Evolutionary conservation across 1,140 invertebrate genomes (phyloP), one percentile per base, ranked within the genome.

Genomic region (Sipha flava): DNA sequence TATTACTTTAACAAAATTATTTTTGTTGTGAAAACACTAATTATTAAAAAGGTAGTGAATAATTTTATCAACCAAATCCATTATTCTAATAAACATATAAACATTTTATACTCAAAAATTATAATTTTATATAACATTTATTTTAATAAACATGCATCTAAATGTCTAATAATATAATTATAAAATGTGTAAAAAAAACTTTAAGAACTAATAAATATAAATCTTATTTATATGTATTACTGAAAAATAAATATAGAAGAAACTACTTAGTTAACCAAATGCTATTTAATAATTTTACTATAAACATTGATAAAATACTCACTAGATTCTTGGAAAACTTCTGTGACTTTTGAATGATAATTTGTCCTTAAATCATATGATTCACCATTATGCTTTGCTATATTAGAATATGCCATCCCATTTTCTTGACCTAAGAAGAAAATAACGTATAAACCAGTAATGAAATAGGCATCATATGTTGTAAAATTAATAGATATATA

Each of bases 311-410:
- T 43, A 40, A 23, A 43, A 14, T 47, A 70, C 52, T 57, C 0
- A 77, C 73, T 77, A 9, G 52, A 54, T 29, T 77, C 73, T 57
- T 59, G 47, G 16, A 77, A 77, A 40, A 23, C 34, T 77, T 77
- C 49, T 23, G 52, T 59, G n/a, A 29, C 10, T 77, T 77, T 77
- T 57, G 70, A 23, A 10, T 52, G 49, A 59, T 43, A 40, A 77
- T 77, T 57, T 37, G 31, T 57, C 34, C 45, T 52, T 52, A 73
- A 54, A 73, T 73, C 70, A 54, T 54, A 73, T 16, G 34, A 12
- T 57, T 40, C 73, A 43, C 49, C 73, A n/a, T 77, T 77, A 43
- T 77, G 73, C 7, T 77, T 77, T 26, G 14, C 9, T 40, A 57
- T 16, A 29, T 57, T 57, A 54, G 73, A 57, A 57, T 26, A 77